Evolutionary conservation across 2,888 invertebrate genomes (phyloP).

Genomic region (Ceraclea dissimilis): DNA sequence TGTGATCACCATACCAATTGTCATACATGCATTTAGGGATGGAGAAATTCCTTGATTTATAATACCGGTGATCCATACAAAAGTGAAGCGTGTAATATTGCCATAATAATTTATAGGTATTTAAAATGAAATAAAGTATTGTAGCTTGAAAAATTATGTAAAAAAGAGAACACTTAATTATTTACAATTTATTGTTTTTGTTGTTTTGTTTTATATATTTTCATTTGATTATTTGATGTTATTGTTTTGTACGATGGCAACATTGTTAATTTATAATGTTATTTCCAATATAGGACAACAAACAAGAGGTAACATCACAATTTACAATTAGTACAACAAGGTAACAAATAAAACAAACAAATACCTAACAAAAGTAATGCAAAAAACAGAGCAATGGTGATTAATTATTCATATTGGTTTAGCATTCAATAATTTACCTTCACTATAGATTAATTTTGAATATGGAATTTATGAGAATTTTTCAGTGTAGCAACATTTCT

Average conservation of each 20-base stretch:
- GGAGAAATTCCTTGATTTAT: too few relatives aligned
- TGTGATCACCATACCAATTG: too few relatives aligned
- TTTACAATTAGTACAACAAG: neutral
- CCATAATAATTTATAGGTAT: too few relatives aligned
- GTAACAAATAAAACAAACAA: neutral
- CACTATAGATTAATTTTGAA: too few relatives aligned
- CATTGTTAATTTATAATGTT: conserved; percentile 1
- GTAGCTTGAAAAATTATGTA: neutral
- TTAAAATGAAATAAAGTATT: neutral
- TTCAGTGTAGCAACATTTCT: too few relatives aligned
- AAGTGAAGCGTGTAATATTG: too few relatives aligned
- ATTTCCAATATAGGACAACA: conserved; percentile 1
- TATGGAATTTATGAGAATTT: too few relatives aligned
- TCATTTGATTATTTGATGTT: neutral
- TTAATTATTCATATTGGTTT: neutral
- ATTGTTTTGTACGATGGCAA: neutral
- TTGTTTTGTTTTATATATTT: neutral
- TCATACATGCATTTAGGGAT: too few relatives aligned
- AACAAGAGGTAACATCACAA: neutral
- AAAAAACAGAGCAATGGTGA: neutral
- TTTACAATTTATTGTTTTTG: neutral
- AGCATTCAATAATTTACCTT: too few relatives aligned
- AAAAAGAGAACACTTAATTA: neutral
- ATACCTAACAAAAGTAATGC: neutral
- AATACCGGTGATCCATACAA: too few relatives aligned